Evolutionary conservation across 2,113 vertebrate genomes (phyloP), one percentile per base, ranked within the genome.

Genomic region (Laticauda laticaudata): DNA sequence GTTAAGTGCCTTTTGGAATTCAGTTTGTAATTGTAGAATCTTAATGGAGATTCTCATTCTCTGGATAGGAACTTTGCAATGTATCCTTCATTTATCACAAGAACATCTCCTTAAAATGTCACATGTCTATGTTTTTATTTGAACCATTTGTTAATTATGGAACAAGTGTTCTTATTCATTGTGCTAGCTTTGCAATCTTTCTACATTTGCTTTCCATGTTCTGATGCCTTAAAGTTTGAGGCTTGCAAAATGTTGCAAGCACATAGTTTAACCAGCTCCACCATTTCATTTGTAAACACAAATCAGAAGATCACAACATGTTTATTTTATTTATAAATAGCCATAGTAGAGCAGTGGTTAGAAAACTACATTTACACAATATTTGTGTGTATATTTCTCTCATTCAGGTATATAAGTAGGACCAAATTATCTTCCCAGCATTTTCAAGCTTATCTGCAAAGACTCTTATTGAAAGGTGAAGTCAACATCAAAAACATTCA

Each of bases 1-100:
- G 29, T 59, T 61, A 39, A 86, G 29, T 39, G 20, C 15, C 43
- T 86, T 90, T 90, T 59, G 29, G 15, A 59, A 90, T 86, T 93
- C 55, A 59, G 6, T 93, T 75, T 93, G 53, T 81, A 86, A 93
- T 48, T 59, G 29, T 93, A 75, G 43, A 90, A n/a, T 88, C 20
- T 86, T 90, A 90, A 86, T 90, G 88, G 87, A 48, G 48, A 48
- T 51, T 51, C 3, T 86, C 43, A 39, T 53, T 86, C 39, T 75
- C 20, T 90, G 48, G 39, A 34, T 92, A 90, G 69, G 61, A 85
- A 57, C 24, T 29, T 86, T 57, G 23, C 51, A 61, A 59, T 86
- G 18, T 14, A 34, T 90, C 43, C 89, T 90, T 86, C 88, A 93
- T 93, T 93, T 86, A 90, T 90, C 64, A 86, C 34, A 12, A 55